A percentile compares a stretch with the other conserved stretches of the same genome.
Evolutionary conservation across 64 coral and sea anemone genomes (phyloP).

Genomic region (Montipora sp.): DNA sequence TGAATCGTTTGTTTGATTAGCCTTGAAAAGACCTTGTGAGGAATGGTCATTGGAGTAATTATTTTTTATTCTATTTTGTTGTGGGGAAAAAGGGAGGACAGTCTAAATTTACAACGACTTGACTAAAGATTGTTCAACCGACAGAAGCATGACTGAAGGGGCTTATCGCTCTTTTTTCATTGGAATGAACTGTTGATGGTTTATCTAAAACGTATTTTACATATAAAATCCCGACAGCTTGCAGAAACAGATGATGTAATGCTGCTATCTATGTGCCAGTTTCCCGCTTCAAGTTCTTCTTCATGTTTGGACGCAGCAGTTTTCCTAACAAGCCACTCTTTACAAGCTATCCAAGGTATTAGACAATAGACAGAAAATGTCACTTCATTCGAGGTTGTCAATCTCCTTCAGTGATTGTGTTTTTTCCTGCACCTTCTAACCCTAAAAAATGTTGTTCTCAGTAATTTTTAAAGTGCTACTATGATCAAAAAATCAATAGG

Average conservation of each 20-base stretch:
- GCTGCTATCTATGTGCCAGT: not conserved
- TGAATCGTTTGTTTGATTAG: no score
- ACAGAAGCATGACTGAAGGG: not conserved
- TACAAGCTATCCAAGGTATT: conserved; percentile 23
- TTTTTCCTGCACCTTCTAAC: no score
- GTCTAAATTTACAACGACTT: no score
- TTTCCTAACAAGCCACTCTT: not conserved
- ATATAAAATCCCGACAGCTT: not conserved
- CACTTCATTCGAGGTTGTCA: not conserved
- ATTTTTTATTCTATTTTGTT: no score
- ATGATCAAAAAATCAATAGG: no score
- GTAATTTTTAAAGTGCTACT: no score
- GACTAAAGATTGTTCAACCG: not conserved
- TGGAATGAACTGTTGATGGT: not conserved
- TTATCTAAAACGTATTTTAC: not conserved
- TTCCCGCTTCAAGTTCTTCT: not conserved
- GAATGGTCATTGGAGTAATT: no score
- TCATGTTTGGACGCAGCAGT: conserved; percentile 24
- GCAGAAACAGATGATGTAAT: not conserved
- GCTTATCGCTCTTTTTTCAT: not conserved
- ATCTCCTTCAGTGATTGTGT: no score
- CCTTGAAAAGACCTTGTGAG: no score
- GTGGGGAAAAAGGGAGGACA: no score
- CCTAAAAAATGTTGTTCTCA: no score
- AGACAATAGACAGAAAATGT: not conserved